These are phyloP conservation scores for Drosophila repletoides DNA, from an alignment of 1,140 invertebrate species.

Conservation along the genomic window DNA sequence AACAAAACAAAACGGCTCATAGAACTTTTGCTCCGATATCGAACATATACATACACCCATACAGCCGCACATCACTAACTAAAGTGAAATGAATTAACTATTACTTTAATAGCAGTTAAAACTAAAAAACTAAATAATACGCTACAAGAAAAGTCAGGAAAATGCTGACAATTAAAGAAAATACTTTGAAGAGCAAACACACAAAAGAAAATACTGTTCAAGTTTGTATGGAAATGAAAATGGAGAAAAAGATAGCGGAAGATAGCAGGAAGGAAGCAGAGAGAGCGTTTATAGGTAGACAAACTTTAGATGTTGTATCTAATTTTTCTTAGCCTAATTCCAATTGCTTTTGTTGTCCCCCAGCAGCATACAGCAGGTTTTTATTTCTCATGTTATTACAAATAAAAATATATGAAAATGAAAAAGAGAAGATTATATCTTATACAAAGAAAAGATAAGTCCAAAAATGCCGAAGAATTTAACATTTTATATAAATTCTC, in stretches of 20 bases:
- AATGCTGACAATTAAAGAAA: background rate
- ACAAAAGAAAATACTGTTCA: slow-evolving; percentile 20
- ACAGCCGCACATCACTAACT: slow-evolving; percentile 51
- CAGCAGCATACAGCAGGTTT: slow-evolving; percentile 22
- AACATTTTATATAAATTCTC: slow-evolving; percentile 8
- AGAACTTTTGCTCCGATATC: slow-evolving; percentile 54
- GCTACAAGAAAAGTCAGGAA: slow-evolving; percentile 22
- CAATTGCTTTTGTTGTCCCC: slow-evolving; percentile 69
- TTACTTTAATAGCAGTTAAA: slow-evolving; percentile 78
- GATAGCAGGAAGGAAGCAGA: slow-evolving; percentile 24
- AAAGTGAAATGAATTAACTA: slow-evolving; percentile 43
- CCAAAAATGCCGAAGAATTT: slow-evolving; percentile 28
- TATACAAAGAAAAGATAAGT: too few relatives aligned
- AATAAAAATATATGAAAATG: slow-evolving; percentile 23
- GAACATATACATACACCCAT: slow-evolving; percentile 17
- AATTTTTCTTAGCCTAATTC: slow-evolving; percentile 76
- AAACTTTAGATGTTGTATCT: slow-evolving; percentile 70
- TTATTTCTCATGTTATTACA: slow-evolving; percentile 44
- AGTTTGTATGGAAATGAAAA: slow-evolving; percentile 22
- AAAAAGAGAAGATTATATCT: too few relatives aligned
- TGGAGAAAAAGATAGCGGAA: slow-evolving; percentile 26
- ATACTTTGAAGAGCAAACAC: slow-evolving; percentile 9
- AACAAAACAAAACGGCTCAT: slow-evolving; percentile 67
- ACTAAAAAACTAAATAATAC: slow-evolving; percentile 59
- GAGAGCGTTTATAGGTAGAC: slow-evolving; percentile 72